A percentile compares a stretch with the other conserved stretches of the same genome.
These are phyloP conservation scores for Egretta garzetta DNA, from an alignment of 2,113 vertebrate species.

Conservation along the genomic window DNA sequence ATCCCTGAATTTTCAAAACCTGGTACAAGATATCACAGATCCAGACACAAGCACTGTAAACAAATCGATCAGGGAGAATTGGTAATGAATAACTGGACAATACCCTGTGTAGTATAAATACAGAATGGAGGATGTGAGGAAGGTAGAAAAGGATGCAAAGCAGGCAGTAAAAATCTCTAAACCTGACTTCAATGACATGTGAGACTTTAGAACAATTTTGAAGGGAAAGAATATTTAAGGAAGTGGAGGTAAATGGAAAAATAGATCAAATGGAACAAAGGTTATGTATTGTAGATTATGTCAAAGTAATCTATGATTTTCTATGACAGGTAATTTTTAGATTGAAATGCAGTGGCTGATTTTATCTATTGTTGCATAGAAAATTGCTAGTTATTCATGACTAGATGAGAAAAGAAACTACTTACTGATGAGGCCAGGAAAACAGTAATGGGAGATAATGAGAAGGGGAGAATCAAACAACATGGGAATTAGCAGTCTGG, in stretches of 20 bases:
- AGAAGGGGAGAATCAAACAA: background rate
- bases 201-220: background rate
- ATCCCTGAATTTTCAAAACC: background rate
- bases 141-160: background rate
- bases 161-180: background rate
- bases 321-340: background rate
- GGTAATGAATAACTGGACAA: background rate
- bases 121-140: background rate
- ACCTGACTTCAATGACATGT: background rate
- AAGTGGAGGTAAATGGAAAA: background rate
- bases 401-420: background rate
- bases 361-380: background rate
- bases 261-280: background rate
- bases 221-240: background rate
- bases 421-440: background rate
- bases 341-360: background rate
- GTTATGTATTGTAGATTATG: background rate
- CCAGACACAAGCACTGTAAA: background rate
- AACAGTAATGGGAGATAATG: background rate
- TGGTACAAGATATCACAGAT: background rate
- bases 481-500: fast-evolving
- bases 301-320: background rate
- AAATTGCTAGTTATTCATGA: background rate
- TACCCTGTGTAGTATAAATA: background rate
- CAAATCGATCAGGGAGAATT: background rate